Conservation (phyloP, 2,113 vertebrate species). For the Hyla sarda region DNA sequence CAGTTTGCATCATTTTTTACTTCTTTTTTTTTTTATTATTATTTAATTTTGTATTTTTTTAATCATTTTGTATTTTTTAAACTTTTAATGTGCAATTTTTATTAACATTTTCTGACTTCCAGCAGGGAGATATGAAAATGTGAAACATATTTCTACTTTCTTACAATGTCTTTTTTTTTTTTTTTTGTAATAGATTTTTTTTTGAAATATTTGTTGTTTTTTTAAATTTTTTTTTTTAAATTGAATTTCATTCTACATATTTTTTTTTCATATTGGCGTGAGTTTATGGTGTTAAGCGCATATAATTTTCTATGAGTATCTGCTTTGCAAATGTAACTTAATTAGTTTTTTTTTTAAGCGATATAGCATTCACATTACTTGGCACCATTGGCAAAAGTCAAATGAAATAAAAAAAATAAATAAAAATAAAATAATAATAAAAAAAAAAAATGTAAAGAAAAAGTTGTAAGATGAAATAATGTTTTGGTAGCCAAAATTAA, state of each 20-base stretch:
- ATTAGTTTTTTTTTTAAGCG: constrained; percentile 85
- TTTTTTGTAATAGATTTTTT: constrained; percentile 38
- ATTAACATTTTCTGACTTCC: constrained; percentile 76
- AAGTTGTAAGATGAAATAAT: constrained; percentile 49
- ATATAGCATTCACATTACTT: constrained; percentile 98
- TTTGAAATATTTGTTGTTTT: constrained; percentile 26
- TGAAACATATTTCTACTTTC: constrained; percentile 75
- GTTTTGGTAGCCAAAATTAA: constrained; percentile 94
- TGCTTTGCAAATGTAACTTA: constrained; percentile 94
- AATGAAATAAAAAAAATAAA: constrained; percentile 60
- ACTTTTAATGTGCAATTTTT: constrained; percentile 68
- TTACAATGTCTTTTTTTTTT: constrained; percentile 67
- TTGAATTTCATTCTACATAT: constrained; percentile 76
- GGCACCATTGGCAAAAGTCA: constrained; percentile 96
- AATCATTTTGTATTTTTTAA: too few species aligned
- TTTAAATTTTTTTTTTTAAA: constrained; percentile 65
- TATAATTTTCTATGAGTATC: constrained; percentile 88
- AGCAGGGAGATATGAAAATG: constrained; percentile 78
- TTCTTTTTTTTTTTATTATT: constrained; percentile 60
- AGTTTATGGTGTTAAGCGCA: constrained; percentile 85
- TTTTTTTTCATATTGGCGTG: constrained; percentile 78
- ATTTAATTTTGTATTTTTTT: too few species aligned
- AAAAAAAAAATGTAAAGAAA: constrained; percentile 68
- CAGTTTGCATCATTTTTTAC: constrained; percentile 73
- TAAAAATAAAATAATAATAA: too few species aligned